Evolutionary conservation across 2,113 vertebrate genomes (phyloP), one percentile per base, ranked within the genome.

Genomic region (Nerophis lumbriciformis): DNA sequence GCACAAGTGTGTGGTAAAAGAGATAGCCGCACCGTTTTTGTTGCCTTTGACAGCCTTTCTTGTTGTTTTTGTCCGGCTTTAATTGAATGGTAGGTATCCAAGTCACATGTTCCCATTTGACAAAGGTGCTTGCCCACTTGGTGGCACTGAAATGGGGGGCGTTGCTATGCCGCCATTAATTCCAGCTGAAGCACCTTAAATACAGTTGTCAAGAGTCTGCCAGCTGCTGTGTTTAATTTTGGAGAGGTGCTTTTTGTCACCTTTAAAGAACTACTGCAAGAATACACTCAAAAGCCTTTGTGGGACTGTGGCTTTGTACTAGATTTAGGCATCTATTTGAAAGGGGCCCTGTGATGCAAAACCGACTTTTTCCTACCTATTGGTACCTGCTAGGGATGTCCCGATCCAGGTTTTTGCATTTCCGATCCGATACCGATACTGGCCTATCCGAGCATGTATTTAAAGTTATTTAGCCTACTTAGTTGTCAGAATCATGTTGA

Each of bases 171-270:
- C 61, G 53, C 53, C 59, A 61, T 81, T 28, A 63, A 59, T 48
- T 66, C 48, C n/a, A 5, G 50, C 64, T 36, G 8, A 48, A 48
- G 16, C 63, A 11, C 44, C 71, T n/a, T 61, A 66, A 76, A 59
- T 19, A 36, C 1, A 4, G 21, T 42, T 58, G 51, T 75, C 72
- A 76, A 61, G 61, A 79, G 76, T 76, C 67, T 63, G 66, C 47
- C 61, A 69, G 63, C 70, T 63, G 59, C 53, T 64, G 8, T 77
- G 72, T 75, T 82, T 80, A 80, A 79, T 69, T 80, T 67, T 73
- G 66, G 59, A 60, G 45, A 64, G 65, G 66, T 71, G 58, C 71
- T 66, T 15, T 59, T 15, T 59, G 47, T 66, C 65, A 36, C 60
- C 49, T 15, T 42, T 42, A 38, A 57, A 37, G 67, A 66, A 16